These are phyloP conservation scores for Pagetopsis macropterus DNA, from an alignment of 2,797 vertebrate genomes.

Conservation along the genomic window DNA sequence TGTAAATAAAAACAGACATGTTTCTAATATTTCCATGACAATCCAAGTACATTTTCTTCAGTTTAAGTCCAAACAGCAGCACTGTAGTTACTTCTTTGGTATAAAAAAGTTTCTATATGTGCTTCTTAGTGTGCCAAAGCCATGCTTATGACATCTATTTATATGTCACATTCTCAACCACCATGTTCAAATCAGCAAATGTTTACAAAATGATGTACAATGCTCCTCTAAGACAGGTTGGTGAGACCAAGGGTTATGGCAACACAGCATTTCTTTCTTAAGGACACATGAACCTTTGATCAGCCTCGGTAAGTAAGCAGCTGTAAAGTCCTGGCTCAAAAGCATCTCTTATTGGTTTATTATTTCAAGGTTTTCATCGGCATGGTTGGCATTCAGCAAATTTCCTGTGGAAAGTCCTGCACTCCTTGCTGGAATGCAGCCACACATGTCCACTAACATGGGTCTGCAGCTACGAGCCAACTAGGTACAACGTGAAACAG, in stretches of 20 bases:
- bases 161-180: slow-evolving; percentile 21
- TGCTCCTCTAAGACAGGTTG: slow-evolving; percentile 42
- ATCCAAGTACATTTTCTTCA: background rate
- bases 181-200: slow-evolving; percentile 23
- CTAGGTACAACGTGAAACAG: slow-evolving; percentile 34
- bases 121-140: background rate
- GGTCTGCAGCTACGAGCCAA: slow-evolving; percentile 40
- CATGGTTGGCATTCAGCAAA: slow-evolving; percentile 80
- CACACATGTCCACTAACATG: slow-evolving; percentile 64
- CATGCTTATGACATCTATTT: background rate
- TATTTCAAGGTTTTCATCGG: slow-evolving; percentile 75
- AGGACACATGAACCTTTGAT: slow-evolving; percentile 65
- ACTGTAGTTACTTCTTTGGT: background rate
- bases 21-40: slow-evolving; percentile 9
- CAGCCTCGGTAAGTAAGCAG: slow-evolving; percentile 57
- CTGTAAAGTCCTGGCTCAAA: slow-evolving; percentile 51
- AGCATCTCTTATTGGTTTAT: slow-evolving; percentile 73
- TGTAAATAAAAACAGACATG: slow-evolving; percentile 4
- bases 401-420: slow-evolving; percentile 85
- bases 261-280: slow-evolving; percentile 64
- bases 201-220: slow-evolving; percentile 45
- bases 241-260: slow-evolving; percentile 51
- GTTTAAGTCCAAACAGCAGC: slow-evolving; percentile 14
- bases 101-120: background rate
- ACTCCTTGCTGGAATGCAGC: slow-evolving; percentile 71